Percentiles rank a stretch among this genome's conserved stretches.
Evolutionary conservation across 1,140 invertebrate genomes (phyloP).

Genomic region (Catajapyx aquilonaris): DNA sequence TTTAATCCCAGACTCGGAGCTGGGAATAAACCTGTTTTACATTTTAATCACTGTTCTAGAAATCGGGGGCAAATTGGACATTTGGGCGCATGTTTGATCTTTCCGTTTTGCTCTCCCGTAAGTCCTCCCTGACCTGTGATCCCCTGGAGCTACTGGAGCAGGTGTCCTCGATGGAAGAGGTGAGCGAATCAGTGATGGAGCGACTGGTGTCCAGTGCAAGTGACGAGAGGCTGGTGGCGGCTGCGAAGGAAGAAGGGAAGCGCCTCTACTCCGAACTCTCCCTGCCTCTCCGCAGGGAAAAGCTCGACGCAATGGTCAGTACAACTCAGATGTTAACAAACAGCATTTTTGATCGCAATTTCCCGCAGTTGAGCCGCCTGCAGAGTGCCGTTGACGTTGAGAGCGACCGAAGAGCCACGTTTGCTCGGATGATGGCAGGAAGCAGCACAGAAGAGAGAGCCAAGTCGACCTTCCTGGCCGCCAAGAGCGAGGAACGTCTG

Average conservation of each 20-base stretch:
- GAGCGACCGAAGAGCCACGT: slow-evolving; percentile 26
- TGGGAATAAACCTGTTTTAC: too few relatives aligned
- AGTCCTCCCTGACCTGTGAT: too few relatives aligned
- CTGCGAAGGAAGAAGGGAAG: slow-evolving; percentile 53
- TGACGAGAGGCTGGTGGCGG: slow-evolving; percentile 53
- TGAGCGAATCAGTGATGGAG: neutral
- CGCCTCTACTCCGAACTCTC: slow-evolving; percentile 42
- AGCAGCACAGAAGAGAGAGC: slow-evolving; percentile 26
- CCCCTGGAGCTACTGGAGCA: neutral
- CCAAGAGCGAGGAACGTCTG: slow-evolving; percentile 46
- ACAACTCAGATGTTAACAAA: too few relatives aligned
- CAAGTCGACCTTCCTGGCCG: slow-evolving; percentile 28
- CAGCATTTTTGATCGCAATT: too few relatives aligned
- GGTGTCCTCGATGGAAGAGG: neutral
- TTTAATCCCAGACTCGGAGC: too few relatives aligned
- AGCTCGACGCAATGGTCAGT: slow-evolving; percentile 51
- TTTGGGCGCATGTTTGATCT: too few relatives aligned
- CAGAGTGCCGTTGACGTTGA: slow-evolving; percentile 44
- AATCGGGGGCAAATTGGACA: too few relatives aligned
- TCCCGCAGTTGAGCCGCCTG: slow-evolving; percentile 42
- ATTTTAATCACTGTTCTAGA: too few relatives aligned
- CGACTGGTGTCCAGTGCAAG: slow-evolving; percentile 10
- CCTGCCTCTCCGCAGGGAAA: slow-evolving; percentile 32
- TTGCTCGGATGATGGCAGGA: slow-evolving; percentile 23
- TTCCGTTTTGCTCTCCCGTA: too few relatives aligned